Percentiles rank a stretch among this genome's conserved stretches.
These are phyloP conservation scores for Salvelinus fontinalis DNA, from an alignment of 2,113 vertebrate species.

Conservation along the genomic window DNA sequence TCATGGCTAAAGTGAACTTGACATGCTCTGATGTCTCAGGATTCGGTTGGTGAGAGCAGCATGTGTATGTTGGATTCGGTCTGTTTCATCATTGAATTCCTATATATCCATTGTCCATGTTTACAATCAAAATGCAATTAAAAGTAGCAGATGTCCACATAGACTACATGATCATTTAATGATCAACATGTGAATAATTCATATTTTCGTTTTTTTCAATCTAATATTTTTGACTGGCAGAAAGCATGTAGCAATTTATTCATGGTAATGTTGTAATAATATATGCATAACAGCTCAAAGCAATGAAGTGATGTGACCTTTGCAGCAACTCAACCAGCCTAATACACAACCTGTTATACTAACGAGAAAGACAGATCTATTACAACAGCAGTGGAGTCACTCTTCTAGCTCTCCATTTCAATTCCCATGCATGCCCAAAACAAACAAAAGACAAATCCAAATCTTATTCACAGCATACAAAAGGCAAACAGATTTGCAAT, in stretches of 20 bases:
- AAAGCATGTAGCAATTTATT: background rate
- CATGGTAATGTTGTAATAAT: background rate
- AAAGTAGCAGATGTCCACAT: no score
- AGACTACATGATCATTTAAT: background rate
- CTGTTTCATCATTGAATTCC: background rate
- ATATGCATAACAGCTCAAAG: background rate
- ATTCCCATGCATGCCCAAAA: constrained; percentile 11
- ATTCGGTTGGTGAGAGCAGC: background rate
- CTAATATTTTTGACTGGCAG: no score
- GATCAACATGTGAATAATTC: background rate
- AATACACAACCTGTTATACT: background rate
- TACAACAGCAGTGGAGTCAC: background rate
- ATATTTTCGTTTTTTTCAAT: background rate
- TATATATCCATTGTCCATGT: no score
- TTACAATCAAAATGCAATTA: no score
- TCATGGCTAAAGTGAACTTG: background rate
- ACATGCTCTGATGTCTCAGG: constrained; percentile 16
- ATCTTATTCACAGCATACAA: constrained; percentile 18
- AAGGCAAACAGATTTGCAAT: constrained; percentile 32
- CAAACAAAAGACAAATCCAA: constrained; percentile 30
- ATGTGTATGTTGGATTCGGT: background rate
- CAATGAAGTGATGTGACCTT: background rate
- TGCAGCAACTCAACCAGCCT: background rate
- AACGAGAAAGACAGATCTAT: background rate
- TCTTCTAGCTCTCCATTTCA: background rate